phyloP scores from a whole-genome alignment of 2,888 invertebrate genomes.

The Hedychridium roseum region DNA sequence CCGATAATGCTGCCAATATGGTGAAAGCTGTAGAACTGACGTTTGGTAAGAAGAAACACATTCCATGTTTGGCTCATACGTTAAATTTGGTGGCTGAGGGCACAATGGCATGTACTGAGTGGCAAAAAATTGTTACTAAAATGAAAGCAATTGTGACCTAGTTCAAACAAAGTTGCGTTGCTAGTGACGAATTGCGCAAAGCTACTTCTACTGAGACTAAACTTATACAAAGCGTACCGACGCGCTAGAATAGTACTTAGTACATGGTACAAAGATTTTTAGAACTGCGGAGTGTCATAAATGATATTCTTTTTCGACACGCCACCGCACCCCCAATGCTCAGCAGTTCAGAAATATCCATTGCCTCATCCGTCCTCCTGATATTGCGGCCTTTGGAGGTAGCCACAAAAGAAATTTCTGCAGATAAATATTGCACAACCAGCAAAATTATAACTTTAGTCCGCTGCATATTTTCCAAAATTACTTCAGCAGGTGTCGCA shows the following conservation, averaged over 20 bases:
- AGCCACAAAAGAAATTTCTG: conserved; percentile 31
- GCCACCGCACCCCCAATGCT: conserved; percentile 27
- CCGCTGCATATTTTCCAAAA: conserved; percentile 19
- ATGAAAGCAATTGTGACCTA: conserved; percentile 44
- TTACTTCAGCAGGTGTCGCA: conserved; percentile 1
- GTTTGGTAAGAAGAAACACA: conserved; percentile 46
- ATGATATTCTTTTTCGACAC: conserved; percentile 22
- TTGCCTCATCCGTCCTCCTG: conserved; percentile 20
- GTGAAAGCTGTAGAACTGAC: conserved; percentile 46
- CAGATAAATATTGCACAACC: conserved; percentile 26
- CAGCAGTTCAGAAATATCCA: conserved; percentile 26
- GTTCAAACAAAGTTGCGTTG: conserved; percentile 45
- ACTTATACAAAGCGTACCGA: conserved; percentile 42
- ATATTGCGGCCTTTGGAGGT: conserved; percentile 29
- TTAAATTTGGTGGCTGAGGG: conserved; percentile 49
- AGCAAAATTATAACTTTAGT: conserved; percentile 22
- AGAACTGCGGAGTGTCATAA: conserved; percentile 24
- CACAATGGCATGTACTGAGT: conserved; percentile 26
- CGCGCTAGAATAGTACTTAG: conserved; percentile 47
- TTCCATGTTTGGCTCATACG: conserved; percentile 53
- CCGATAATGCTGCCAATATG: conserved; percentile 37
- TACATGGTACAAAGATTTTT: conserved; percentile 45
- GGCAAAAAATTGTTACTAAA: conserved; percentile 36
- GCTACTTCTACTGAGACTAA: too few relatives aligned
- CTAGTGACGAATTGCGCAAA: conserved; percentile 31